Evolutionary conservation across 1,140 invertebrate species (phyloP).

Genomic region (Heterodera carotae): DNA sequence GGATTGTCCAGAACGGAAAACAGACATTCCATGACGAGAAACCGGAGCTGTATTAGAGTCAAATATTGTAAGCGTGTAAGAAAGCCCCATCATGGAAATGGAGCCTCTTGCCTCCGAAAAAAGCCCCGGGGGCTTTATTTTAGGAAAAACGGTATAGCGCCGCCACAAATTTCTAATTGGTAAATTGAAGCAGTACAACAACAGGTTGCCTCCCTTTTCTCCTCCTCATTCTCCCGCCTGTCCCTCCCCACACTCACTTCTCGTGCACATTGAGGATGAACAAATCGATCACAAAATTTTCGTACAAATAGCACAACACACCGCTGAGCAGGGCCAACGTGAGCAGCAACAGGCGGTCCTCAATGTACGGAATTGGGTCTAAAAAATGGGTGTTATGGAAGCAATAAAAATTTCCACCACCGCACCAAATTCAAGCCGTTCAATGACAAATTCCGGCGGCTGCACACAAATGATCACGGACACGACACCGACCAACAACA

Average conservation of each 20-base stretch:
- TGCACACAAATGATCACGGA: slow-evolving; percentile 51
- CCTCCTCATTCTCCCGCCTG: no score
- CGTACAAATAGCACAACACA: slow-evolving; percentile 52
- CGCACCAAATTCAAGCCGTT: slow-evolving; percentile 40
- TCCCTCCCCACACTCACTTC: slow-evolving; percentile 45
- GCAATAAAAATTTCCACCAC: neutral
- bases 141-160: no score
- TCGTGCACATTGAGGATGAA: slow-evolving; percentile 52
- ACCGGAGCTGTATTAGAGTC: neutral
- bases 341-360: slow-evolving; percentile 50
- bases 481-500: slow-evolving; percentile 42
- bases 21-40: no score
- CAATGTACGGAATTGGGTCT: slow-evolving; percentile 61
- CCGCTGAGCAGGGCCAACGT: slow-evolving; percentile 53
- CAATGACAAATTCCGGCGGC: slow-evolving; percentile 48
- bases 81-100: no score
- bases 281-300: slow-evolving; percentile 54
- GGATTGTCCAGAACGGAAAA: neutral
- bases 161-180: no score
- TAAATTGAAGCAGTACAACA: no score
- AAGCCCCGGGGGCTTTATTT: no score
- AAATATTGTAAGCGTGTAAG: no score
- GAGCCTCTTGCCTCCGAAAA: no score
- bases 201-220: no score
- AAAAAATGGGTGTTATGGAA: slow-evolving; percentile 20